Conservation (phyloP, 2,888 invertebrate genomes). For the Reticulitermes lucifugus region DNA sequence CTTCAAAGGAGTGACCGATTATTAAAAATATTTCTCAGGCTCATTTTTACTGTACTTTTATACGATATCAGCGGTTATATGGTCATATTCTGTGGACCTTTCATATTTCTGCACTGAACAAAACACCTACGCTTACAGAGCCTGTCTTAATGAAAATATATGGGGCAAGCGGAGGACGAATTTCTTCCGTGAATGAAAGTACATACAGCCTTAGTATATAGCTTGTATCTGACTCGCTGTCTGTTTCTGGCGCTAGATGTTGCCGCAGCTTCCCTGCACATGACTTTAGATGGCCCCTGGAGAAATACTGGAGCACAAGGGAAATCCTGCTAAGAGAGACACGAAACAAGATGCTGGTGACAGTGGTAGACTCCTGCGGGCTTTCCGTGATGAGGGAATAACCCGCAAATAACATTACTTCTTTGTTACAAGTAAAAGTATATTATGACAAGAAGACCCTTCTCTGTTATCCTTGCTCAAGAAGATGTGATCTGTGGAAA, state of each 20-base stretch:
- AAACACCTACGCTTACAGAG: too few relatives aligned
- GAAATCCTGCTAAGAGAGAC: slow-evolving; percentile 15
- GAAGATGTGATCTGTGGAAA: not conserved
- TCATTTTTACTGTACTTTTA: too few relatives aligned
- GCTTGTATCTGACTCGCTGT: not conserved
- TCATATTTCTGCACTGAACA: too few relatives aligned
- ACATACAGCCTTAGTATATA: too few relatives aligned
- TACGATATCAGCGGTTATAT: too few relatives aligned
- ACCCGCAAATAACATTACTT: slow-evolving; percentile 9
- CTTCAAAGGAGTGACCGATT: too few relatives aligned
- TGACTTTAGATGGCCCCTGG: slow-evolving; percentile 19
- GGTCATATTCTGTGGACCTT: too few relatives aligned
- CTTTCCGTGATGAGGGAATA: not conserved
- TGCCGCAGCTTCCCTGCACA: not conserved
- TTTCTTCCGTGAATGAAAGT: too few relatives aligned
- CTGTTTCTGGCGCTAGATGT: not conserved
- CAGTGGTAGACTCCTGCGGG: not conserved
- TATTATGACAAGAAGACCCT: not conserved
- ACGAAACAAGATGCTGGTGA: slow-evolving; percentile 16
- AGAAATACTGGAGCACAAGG: not conserved
- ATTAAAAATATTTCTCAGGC: too few relatives aligned
- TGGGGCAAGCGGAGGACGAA: too few relatives aligned
- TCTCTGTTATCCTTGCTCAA: not conserved
- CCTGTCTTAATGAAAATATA: too few relatives aligned
- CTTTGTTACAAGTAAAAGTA: slow-evolving; percentile 4